A percentile compares a stretch with the other conserved stretches of the same genome.
Evolutionary conservation across 2,888 invertebrate genomes (phyloP).

Genomic region (Orchestes rusci): DNA sequence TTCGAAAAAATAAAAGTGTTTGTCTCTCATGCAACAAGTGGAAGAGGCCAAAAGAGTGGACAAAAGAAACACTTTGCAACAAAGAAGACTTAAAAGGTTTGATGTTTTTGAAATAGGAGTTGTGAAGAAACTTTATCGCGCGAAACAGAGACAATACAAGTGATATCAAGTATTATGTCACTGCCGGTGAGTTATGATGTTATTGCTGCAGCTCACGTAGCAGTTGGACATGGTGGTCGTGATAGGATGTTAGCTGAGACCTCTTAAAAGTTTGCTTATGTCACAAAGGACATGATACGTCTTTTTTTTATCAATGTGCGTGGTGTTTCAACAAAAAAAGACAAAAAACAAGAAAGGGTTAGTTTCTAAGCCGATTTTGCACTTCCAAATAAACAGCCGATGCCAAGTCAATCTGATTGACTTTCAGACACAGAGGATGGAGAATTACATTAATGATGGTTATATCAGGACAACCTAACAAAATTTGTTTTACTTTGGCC

Average conservation of each 20-base stretch:
- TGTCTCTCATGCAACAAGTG: too few species aligned
- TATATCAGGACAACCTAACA: conserved; percentile 2
- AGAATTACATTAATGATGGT: too few species aligned
- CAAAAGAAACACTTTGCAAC: too few species aligned
- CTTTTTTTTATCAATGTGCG: conserved; percentile 7
- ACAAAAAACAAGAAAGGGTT: conserved; percentile 13
- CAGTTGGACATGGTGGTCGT: conserved; percentile 29
- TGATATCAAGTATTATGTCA: too few species aligned
- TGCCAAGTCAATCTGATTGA: conserved; percentile 30
- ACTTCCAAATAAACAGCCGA: conserved; percentile 32
- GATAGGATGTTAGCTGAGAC: conserved; percentile 28
- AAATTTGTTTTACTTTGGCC: conserved; percentile 20
- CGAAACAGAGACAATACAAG: too few species aligned
- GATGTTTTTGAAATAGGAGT: too few species aligned
- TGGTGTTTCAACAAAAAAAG: conserved; percentile 11
- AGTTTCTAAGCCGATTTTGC: conserved; percentile 23
- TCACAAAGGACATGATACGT: conserved; percentile 26
- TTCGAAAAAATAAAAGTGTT: too few species aligned
- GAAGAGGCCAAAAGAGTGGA: too few species aligned
- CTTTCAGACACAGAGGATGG: conserved; percentile 35
- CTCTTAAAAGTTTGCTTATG: conserved; percentile 29
- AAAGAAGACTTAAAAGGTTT: too few species aligned
- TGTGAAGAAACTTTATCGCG: too few species aligned
- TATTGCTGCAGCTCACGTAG: conserved; percentile 27
- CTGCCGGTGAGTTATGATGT: too few species aligned